These are phyloP conservation scores for Leucophenga maculata DNA, from an alignment of 2,888 invertebrate species.

Conservation along the genomic window DNA sequence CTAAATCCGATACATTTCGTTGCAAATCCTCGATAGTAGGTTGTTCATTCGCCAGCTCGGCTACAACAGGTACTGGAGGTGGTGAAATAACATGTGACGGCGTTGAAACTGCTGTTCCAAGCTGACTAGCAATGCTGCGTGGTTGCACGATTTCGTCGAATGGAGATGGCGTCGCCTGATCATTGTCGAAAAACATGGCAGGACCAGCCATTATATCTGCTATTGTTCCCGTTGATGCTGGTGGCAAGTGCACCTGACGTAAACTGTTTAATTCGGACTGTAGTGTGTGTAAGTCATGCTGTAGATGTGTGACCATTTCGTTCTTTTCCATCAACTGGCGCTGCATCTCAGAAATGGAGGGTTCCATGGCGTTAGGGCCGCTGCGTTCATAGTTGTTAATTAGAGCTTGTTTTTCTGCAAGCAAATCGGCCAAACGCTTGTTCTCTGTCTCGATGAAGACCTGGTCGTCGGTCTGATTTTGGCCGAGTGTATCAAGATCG, in stretches of 20 bases:
- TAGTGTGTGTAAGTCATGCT: constrained; percentile 41
- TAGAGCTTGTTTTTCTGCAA: constrained; percentile 74
- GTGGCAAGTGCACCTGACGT: constrained; percentile 35
- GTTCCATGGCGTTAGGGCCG: constrained; percentile 15
- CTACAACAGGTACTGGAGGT: not conserved
- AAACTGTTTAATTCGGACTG: constrained; percentile 46
- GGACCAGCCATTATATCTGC: constrained; percentile 55
- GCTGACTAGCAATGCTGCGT: constrained; percentile 44
- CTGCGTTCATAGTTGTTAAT: constrained; percentile 71
- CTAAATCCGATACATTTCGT: constrained; percentile 70
- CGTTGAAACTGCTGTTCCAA: constrained; percentile 26
- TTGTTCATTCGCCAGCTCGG: constrained; percentile 51
- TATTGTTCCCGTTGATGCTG: constrained; percentile 12
- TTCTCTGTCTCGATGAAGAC: constrained; percentile 74
- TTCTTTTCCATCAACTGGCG: constrained; percentile 44
- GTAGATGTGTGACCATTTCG: constrained; percentile 40
- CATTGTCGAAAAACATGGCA: constrained; percentile 63
- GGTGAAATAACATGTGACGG: no score
- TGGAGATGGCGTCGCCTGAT: constrained; percentile 57
- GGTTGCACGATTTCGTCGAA: constrained; percentile 68
- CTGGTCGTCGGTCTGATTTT: constrained; percentile 72
- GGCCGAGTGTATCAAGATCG: constrained; percentile 70
- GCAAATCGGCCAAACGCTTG: constrained; percentile 74
- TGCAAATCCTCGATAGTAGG: constrained; percentile 71
- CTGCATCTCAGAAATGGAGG: constrained; percentile 28